Evolutionary conservation across 2,113 vertebrate species (phyloP).

Genomic region (Forbesichthys agassizii): DNA sequence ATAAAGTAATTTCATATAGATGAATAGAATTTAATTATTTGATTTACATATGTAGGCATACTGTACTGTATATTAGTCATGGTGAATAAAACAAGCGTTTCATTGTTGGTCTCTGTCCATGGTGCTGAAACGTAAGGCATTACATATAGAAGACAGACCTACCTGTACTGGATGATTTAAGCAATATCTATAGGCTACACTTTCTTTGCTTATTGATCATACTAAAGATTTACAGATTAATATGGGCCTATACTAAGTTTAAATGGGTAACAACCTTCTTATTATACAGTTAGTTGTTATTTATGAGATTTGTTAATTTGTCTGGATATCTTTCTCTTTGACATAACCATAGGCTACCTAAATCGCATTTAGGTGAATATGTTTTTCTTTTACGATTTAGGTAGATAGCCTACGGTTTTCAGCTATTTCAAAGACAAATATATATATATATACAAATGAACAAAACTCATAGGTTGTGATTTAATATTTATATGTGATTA

Average conservation of each 20-base stretch:
- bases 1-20: neutral
- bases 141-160: neutral
- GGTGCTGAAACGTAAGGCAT: slow-evolving; percentile 46
- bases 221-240: too few relatives aligned
- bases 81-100: neutral
- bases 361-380: too few relatives aligned
- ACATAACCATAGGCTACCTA: too few relatives aligned
- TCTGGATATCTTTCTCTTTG: too few relatives aligned
- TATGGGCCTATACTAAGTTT: too few relatives aligned
- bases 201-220: neutral
- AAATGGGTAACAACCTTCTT: neutral
- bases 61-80: too few relatives aligned
- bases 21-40: neutral
- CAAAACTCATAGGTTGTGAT: neutral
- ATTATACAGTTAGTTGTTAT: neutral
- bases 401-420: neutral
- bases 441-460: neutral
- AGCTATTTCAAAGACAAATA: neutral
- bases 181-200: neutral
- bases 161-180: neutral
- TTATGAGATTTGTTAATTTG: neutral
- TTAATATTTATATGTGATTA: too few relatives aligned
- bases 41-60: too few relatives aligned
- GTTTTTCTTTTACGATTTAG: too few relatives aligned
- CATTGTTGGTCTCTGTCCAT: slow-evolving; percentile 42